Percentiles rank a stretch among this genome's conserved stretches.
These are phyloP conservation scores for Cherax quadricarinatus DNA, from an alignment of 1,140 invertebrate species.

Conservation along the genomic window DNA sequence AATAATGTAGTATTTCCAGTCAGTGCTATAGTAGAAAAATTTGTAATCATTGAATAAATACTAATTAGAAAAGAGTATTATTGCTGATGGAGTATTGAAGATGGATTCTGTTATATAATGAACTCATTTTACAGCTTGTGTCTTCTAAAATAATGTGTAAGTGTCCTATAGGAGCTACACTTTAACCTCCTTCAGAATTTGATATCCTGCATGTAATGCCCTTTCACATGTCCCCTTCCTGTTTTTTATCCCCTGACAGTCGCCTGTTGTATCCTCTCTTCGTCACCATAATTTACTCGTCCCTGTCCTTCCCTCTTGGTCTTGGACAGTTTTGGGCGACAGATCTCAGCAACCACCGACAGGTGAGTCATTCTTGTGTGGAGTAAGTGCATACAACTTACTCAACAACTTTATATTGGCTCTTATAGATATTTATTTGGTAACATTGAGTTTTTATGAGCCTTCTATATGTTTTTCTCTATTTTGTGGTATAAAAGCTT, in stretches of 20 bases:
- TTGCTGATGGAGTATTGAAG: neutral
- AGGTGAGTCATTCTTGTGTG: conserved; percentile 53
- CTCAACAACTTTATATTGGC: neutral
- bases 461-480: no score
- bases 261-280: conserved; percentile 73
- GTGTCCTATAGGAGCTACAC: neutral
- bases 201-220: conserved; percentile 24
- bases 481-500: no score
- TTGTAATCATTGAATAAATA: no score
- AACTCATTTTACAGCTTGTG: neutral
- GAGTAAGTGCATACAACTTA: neutral
- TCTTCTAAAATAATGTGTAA: no score
- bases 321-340: conserved; percentile 71
- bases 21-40: no score
- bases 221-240: neutral
- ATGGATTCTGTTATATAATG: neutral
- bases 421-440: no score
- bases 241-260: conserved; percentile 62
- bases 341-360: conserved; percentile 70
- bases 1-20: no score
- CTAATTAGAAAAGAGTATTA: neutral
- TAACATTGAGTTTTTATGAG: no score
- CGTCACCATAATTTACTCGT: conserved; percentile 62
- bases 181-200: neutral
- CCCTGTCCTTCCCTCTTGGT: conserved; percentile 71